Percentiles rank a stretch among this genome's conserved stretches.
These are phyloP conservation scores for Rambutsinella grinnellia DNA, from an alignment of 2,888 invertebrate species.

Conservation along the genomic window DNA sequence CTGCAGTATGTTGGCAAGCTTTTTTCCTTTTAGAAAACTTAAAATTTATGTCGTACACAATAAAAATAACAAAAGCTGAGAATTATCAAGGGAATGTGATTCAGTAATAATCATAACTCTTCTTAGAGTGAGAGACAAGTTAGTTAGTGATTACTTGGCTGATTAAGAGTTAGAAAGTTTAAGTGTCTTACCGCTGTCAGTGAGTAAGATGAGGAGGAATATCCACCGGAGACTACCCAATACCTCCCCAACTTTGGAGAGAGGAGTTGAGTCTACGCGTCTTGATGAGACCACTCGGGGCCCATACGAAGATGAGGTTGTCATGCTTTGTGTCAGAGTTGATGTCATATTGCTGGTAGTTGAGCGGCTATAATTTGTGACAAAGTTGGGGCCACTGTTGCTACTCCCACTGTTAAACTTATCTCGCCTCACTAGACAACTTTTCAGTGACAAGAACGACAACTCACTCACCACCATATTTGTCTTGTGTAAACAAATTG, in stretches of 20 bases:
- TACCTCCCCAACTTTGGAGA: slow-evolving; percentile 60
- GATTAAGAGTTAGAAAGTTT: background rate
- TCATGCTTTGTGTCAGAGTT: background rate
- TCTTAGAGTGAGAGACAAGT: background rate
- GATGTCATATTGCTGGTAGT: slow-evolving; percentile 17
- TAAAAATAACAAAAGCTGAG: background rate
- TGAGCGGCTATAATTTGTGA: slow-evolving; percentile 25
- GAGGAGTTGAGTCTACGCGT: background rate
- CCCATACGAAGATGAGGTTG: background rate
- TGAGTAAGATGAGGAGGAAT: slow-evolving; percentile 63
- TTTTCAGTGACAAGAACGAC: slow-evolving; percentile 36
- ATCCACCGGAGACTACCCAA: slow-evolving; percentile 64
- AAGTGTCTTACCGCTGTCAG: slow-evolving; percentile 62
- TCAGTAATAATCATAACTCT: slow-evolving; percentile 29
- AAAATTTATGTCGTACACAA: slow-evolving; percentile 1
- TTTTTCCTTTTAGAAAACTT: background rate
- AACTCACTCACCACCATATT: slow-evolving; percentile 47
- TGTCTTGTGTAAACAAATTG: slow-evolving; percentile 48
- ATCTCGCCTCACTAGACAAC: slow-evolving; percentile 8
- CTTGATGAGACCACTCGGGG: background rate
- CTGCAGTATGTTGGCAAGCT: slow-evolving; percentile 16
- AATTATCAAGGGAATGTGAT: background rate
- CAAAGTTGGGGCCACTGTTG: slow-evolving; percentile 11
- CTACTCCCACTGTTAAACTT: background rate
- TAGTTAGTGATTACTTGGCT: too few relatives aligned